Percentiles rank a stretch among this genome's conserved stretches.
phyloP scores from a whole-genome alignment of 2,113 vertebrate genomes.

The Macaca nemestrina region DNA sequence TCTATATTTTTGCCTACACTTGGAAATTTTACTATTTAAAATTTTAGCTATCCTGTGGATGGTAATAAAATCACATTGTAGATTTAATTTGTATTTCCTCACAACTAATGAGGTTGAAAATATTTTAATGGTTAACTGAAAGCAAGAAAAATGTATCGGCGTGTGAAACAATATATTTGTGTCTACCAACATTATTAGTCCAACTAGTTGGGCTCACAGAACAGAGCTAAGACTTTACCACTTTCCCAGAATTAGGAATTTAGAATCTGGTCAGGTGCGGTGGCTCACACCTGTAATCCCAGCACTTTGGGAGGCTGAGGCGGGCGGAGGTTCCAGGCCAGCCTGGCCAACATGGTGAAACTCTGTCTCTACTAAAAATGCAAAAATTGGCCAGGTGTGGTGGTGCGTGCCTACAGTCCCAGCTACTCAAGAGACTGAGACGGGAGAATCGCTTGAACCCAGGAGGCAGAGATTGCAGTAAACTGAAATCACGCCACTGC shows the following conservation, averaged over 20 bases:
- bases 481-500: too few relatives aligned
- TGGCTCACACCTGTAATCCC: too few relatives aligned
- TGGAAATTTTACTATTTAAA: not conserved
- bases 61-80: not conserved
- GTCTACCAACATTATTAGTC: not conserved
- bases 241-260: not conserved
- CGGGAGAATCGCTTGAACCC: too few relatives aligned
- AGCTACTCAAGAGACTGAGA: too few relatives aligned
- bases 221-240: not conserved
- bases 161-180: not conserved
- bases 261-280: too few relatives aligned
- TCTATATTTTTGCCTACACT: not conserved
- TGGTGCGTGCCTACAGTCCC: too few relatives aligned
- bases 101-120: not conserved
- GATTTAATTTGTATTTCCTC: not conserved
- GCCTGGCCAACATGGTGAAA: too few relatives aligned
- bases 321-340: too few relatives aligned
- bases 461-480: too few relatives aligned
- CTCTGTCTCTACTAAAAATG: too few relatives aligned
- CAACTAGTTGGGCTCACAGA: not conserved
- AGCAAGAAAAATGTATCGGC: not conserved
- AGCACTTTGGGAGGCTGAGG: too few relatives aligned
- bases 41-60: not conserved
- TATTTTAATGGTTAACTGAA: not conserved
- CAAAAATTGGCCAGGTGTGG: too few relatives aligned